phyloP scores from a whole-genome alignment of 2,113 vertebrate genomes.

The Melanerpes formicivorus region DNA sequence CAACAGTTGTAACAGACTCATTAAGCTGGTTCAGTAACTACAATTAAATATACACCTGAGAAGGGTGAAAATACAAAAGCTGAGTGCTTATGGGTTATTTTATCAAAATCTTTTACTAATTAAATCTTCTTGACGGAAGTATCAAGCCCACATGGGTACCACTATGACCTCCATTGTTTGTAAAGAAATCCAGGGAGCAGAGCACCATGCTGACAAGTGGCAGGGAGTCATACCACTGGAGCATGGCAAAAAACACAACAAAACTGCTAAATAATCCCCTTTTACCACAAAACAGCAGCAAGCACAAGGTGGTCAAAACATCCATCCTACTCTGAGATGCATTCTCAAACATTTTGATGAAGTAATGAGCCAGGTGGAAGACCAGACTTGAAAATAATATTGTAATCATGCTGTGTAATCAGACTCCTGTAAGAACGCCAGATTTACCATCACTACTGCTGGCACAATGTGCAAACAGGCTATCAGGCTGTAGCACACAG shows the following conservation, averaged over 20 bases:
- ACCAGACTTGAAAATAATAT: neutral
- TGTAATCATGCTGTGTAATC: neutral
- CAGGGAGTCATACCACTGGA: neutral
- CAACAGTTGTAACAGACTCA: slow-evolving; percentile 49
- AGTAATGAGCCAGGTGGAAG: neutral
- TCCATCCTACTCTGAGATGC: neutral
- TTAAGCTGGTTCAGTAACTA: neutral
- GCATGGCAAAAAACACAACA: neutral
- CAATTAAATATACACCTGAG: neutral
- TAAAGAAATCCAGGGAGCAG: neutral
- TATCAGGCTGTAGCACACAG: neutral
- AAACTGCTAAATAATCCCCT: neutral
- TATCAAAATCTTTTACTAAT: neutral
- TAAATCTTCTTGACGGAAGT: neutral
- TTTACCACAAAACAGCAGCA: neutral
- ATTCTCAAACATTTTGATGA: neutral
- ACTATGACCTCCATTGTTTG: neutral
- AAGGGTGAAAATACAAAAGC: neutral
- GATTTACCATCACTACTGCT: neutral
- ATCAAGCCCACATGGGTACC: neutral
- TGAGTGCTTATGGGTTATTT: neutral
- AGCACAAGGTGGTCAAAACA: neutral
- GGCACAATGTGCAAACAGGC: neutral
- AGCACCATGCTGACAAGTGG: neutral
- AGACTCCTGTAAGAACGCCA: neutral